Conservation (phyloP, 2,888 invertebrate species). For the Amaurobius ferox region DNA sequence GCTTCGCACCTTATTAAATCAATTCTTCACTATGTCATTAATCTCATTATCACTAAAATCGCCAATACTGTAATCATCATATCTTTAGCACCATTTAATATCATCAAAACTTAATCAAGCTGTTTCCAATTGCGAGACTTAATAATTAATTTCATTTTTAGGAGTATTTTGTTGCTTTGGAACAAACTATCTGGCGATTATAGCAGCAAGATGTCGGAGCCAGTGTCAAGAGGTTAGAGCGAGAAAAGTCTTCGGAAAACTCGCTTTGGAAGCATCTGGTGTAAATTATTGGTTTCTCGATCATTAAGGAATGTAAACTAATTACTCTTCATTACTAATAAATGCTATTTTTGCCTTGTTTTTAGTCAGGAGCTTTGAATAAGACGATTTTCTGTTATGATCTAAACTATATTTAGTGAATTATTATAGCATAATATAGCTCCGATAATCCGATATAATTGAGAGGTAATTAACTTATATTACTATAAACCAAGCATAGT, state of each 20-base stretch:
- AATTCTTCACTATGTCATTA: neutral
- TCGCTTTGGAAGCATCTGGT: conserved; percentile 23
- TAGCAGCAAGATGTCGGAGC: too few species aligned
- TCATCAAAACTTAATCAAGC: neutral
- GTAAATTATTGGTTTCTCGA: conserved; percentile 24
- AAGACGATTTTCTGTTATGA: too few species aligned
- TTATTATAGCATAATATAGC: too few species aligned
- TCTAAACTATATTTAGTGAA: too few species aligned
- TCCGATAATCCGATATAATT: too few species aligned
- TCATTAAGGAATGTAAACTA: conserved; percentile 35
- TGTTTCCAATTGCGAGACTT: neutral
- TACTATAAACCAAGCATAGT: too few species aligned
- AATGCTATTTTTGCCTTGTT: too few species aligned
- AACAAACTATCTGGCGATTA: neutral
- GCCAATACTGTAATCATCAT: neutral
- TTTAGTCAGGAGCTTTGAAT: too few species aligned
- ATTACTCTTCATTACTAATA: conserved; percentile 18
- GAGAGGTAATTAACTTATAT: too few species aligned
- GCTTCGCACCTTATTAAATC: neutral
- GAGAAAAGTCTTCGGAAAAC: neutral
- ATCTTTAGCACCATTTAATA: neutral
- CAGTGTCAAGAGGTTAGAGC: too few species aligned
- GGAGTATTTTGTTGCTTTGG: neutral
- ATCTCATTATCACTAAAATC: neutral
- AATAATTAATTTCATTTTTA: neutral